phyloP scores from a whole-genome alignment of 1,140 invertebrate genomes.

The Achroia grisella region DNA sequence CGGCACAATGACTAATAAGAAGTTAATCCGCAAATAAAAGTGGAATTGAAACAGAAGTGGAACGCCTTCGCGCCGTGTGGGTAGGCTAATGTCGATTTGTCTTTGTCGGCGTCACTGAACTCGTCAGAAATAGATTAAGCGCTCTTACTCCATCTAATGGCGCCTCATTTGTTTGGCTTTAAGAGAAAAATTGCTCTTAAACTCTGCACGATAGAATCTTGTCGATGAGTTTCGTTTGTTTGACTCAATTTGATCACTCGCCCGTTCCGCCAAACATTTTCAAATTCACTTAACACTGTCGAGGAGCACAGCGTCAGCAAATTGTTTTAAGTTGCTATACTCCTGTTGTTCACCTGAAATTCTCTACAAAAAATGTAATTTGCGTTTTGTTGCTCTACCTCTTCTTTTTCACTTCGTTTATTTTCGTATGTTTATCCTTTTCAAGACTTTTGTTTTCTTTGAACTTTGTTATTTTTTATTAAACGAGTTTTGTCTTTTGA shows the following conservation, averaged over 20 bases:
- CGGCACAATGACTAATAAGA: constrained; percentile 71
- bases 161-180: constrained; percentile 72
- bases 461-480: constrained; percentile 2
- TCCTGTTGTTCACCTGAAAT: constrained; percentile 43
- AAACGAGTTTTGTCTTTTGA: constrained; percentile 23
- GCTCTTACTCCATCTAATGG: constrained; percentile 72
- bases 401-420: constrained; percentile 36
- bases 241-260: constrained; percentile 48
- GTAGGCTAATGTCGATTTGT: constrained; percentile 72
- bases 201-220: constrained; percentile 63
- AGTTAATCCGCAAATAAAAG: constrained; percentile 74
- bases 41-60: constrained; percentile 71
- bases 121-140: constrained; percentile 74
- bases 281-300: constrained; percentile 55
- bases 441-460: constrained; percentile 12
- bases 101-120: constrained; percentile 72
- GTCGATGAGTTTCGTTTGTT: constrained; percentile 64
- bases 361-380: constrained; percentile 58
- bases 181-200: constrained; percentile 71
- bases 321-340: constrained; percentile 49
- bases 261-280: constrained; percentile 30
- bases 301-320: constrained; percentile 32
- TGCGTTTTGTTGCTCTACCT: constrained; percentile 25
- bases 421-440: constrained; percentile 20
- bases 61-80: constrained; percentile 67